Evolutionary conservation across 2,888 invertebrate species (phyloP), one percentile per base, ranked within the genome.

Genomic region (Hypomecis atomaria): DNA sequence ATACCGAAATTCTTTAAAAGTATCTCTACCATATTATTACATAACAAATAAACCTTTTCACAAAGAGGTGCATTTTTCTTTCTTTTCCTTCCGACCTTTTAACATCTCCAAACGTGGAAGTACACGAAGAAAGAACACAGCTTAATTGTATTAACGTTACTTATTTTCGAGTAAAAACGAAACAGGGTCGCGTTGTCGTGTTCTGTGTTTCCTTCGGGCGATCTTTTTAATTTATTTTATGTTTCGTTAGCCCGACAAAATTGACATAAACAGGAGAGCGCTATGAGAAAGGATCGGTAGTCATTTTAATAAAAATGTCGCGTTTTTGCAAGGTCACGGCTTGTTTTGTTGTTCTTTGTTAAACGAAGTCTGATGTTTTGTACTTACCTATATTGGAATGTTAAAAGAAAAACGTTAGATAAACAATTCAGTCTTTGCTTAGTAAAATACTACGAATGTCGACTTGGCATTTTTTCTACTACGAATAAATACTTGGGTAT

Each of bases 141-240:
- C 10, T n/a, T 43, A 11, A 9, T 43, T 47, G 9, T 9, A 10
- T 38, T 38, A 38, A 6, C 9, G 1, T 9, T 10, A 7, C 33
- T 47, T 55, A 8, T 55, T 56, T 13, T 7, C n/a, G 6, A 47
- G 11, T 42, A 34, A 34, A 23, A 42, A 36, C n/a, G 42, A 11
- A 42, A 57, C 34, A 57, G 48, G 37, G 23, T 1, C 33, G 4
- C 13, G 48, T 0, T 7, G 33, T n/a, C 11, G 5, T 42, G 40
- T 42, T 57, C 36, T n/a, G 42, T 38, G 48, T 33, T 45, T 33
- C 44, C 52, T 52, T 11, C 8, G 13, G 59, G 59, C 59, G 44
- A 10, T 59, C 45, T 38, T 59, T 58, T 52, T 59, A 50, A 59
- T 59, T 52, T 59, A 59, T 38, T 38, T 6, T 13, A 40, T 52